phyloP scores from a whole-genome alignment of 2,113 vertebrate species.

The Dolichotis patagonum region DNA sequence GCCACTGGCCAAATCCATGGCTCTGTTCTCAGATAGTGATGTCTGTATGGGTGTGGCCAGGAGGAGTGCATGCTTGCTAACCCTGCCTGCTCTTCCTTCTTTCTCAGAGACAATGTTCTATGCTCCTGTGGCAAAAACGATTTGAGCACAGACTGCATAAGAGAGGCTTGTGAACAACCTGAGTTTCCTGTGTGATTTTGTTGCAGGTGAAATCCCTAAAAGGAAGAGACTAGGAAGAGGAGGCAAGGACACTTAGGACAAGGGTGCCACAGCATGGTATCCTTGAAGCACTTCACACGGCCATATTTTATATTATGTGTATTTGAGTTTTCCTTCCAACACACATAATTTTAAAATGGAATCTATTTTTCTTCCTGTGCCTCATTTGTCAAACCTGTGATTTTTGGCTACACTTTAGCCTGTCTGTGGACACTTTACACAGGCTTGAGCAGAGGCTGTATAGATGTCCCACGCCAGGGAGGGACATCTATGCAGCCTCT shows the following conservation, averaged over 20 bases:
- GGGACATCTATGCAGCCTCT: neutral
- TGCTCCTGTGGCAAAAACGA: neutral
- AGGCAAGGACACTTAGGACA: neutral
- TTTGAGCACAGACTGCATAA: neutral
- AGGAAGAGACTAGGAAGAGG: neutral
- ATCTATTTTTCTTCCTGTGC: neutral
- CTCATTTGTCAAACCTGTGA: neutral
- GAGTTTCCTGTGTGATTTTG: neutral
- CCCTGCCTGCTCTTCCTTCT: neutral
- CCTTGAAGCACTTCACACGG: neutral
- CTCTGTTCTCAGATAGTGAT: neutral
- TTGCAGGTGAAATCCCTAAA: neutral
- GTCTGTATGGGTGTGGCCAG: neutral
- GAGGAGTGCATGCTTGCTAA: neutral
- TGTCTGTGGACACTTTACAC: neutral
- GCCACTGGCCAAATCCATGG: neutral
- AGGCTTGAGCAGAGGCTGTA: too few relatives aligned
- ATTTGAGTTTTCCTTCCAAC: slow-evolving; percentile 9
- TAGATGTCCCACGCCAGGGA: too few relatives aligned
- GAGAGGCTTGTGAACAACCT: neutral
- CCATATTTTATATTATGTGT: neutral
- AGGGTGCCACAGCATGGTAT: neutral
- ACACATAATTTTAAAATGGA: neutral
- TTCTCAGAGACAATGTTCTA: neutral
- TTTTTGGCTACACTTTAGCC: neutral